Evolutionary conservation across 92 coral and sea anemone genomes (phyloP), one percentile per base, ranked within the genome.

Genomic region (Virgularia gustaviana): DNA sequence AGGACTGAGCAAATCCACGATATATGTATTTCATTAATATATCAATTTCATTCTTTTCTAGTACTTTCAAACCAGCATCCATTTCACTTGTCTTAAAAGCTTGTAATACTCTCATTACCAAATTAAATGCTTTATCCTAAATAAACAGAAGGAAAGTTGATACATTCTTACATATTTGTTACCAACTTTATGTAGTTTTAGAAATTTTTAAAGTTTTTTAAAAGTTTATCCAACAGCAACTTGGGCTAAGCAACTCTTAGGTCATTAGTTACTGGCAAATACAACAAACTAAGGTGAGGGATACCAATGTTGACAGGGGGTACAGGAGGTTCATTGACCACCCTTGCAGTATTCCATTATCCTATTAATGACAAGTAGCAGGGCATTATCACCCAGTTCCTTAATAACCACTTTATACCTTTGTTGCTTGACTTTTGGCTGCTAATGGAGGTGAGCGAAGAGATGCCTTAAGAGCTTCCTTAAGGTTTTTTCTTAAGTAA

Each of bases 11-110:
- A 76, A 94, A 94, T 22, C 99, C 99, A 65, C 96, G 81, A 71
- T 94, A 94, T 44, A 94, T 79, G 63, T 94, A 94, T 66, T 94
- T 94, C 96, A 94, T 94, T 49, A 94, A 79, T 31, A 89, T 75
- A 73, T 94, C 99, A 51, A 77, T 71, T 41, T 88, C 96, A 44
- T 71, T 75, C 54, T 70, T 87, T 31, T 81, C 94, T 43, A 94
- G 68, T n/a, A 63, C 83, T 47, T 94, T 87, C 5, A 89, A 80
- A 16, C 87, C 96, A 64, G 78, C 78, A 16, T 89, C 99, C 12
- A 89, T 57, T 36, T 94, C 99, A 63, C 74, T 81, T 15, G 87
- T 23, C 71, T 80, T 86, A 34, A 82, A 74, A 15, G 96, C 83
- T 8, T 87, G 88, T 19, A 94, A 78, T 4, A 94, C 99, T 45